These are phyloP conservation scores for Gnathochromis pfefferi DNA, from an alignment of 2,113 vertebrate species.

Conservation along the genomic window DNA sequence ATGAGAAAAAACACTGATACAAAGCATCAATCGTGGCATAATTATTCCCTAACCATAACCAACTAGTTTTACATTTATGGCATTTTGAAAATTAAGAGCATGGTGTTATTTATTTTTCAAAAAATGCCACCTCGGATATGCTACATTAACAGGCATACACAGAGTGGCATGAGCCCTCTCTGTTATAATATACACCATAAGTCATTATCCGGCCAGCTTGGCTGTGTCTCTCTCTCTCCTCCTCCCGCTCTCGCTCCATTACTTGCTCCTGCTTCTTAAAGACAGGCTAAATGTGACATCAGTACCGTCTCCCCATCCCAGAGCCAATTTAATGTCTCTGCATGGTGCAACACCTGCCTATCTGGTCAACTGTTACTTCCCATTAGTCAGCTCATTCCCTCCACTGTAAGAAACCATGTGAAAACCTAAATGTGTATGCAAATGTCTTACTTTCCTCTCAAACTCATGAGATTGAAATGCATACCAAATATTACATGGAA, in stretches of 20 bases:
- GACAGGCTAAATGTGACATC: conserved; percentile 5
- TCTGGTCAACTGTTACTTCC: conserved; percentile 29
- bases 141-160: background rate
- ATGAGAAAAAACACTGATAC: background rate
- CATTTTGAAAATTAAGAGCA: background rate
- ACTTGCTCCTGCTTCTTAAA: conserved; percentile 8
- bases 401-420: background rate
- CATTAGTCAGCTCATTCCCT: conserved; percentile 3
- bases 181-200: background rate
- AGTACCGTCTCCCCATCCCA: conserved; percentile 8
- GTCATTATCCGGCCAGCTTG: background rate
- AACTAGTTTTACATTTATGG: background rate
- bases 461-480: background rate
- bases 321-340: conserved; percentile 55
- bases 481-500: background rate
- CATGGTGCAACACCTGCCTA: conserved; percentile 33
- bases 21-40: background rate
- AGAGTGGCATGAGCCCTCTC: background rate
- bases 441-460: background rate
- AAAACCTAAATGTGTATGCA: background rate
- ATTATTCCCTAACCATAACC: background rate
- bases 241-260: background rate
- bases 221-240: background rate
- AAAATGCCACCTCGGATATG: background rate
- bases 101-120: background rate